Conservation (phyloP, 1,140 invertebrate species). For the Micrasema longulum region DNA sequence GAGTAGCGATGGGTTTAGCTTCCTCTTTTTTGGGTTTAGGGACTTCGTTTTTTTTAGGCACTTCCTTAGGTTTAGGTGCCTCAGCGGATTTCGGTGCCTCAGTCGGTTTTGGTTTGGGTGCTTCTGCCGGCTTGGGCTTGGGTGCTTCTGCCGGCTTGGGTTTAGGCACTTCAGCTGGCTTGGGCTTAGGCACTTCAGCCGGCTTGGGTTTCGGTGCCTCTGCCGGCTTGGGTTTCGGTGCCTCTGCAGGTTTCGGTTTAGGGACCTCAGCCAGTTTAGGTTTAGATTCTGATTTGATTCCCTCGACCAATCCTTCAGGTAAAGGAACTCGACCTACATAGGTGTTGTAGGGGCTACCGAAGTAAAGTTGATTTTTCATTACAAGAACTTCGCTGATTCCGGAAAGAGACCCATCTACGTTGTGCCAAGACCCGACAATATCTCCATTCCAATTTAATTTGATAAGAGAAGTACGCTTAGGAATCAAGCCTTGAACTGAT, state of each 20-base stretch:
- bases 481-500: conserved; percentile 55
- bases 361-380: conserved; percentile 66
- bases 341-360: conserved; percentile 76
- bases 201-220: conserved; percentile 50
- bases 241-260: conserved; percentile 52
- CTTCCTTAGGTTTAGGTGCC: conserved; percentile 52
- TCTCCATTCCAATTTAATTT: conserved; percentile 76
- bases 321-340: conserved; percentile 73
- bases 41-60: conserved; percentile 54
- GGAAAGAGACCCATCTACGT: conserved; percentile 63
- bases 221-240: conserved; percentile 54
- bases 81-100: conserved; percentile 50
- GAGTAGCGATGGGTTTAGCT: conserved; percentile 49
- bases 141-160: conserved; percentile 52
- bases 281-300: conserved; percentile 62
- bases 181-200: conserved; percentile 49
- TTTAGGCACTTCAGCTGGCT: conserved; percentile 47
- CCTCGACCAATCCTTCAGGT: conserved; percentile 69
- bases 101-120: conserved; percentile 52
- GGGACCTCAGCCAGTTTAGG: conserved; percentile 47
- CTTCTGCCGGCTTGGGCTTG: conserved; percentile 51
- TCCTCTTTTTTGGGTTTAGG: conserved; percentile 46
- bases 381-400: conserved; percentile 74
- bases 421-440: conserved; percentile 72
- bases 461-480: conserved; percentile 66